These are phyloP conservation scores for Iguana delicatissima DNA, from an alignment of 2,797 vertebrate species.

Conservation along the genomic window DNA sequence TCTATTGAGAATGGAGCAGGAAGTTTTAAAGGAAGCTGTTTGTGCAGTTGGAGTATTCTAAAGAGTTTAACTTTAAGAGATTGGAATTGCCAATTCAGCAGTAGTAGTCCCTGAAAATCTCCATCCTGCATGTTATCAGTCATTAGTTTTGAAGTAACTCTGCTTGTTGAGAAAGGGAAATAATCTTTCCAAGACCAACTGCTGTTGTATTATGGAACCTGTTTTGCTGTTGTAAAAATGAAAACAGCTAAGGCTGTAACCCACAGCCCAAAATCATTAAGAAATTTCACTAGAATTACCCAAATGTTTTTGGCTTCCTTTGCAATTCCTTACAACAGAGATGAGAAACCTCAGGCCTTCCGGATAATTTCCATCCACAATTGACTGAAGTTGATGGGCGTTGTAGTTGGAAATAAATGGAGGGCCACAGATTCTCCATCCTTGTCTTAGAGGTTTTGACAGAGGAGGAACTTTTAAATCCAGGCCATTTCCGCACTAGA, in stretches of 20 bases:
- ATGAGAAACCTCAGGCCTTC: background rate
- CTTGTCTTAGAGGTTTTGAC: background rate
- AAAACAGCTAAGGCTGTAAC: background rate
- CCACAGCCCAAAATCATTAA: background rate
- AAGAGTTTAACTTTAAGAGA: background rate
- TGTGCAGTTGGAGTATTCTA: constrained; percentile 18
- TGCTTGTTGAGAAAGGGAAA: background rate
- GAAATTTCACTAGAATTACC: background rate
- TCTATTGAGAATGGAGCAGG: background rate
- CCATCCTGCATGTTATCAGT: background rate
- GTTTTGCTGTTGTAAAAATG: background rate
- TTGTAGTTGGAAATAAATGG: background rate
- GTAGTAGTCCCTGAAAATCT: constrained; percentile 5
- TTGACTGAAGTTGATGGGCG: background rate
- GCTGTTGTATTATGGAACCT: rapidly evolving
- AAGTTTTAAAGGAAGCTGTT: background rate
- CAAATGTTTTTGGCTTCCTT: background rate
- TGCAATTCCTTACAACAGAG: background rate
- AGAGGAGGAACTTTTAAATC: background rate
- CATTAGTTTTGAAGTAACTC: background rate
- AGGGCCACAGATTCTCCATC: background rate
- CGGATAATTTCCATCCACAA: background rate
- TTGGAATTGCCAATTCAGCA: background rate
- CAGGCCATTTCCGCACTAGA: no score
- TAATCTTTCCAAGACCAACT: background rate